These are phyloP conservation scores for Triplophysa siluroides DNA, from an alignment of 2,113 vertebrate genomes.

Conservation along the genomic window DNA sequence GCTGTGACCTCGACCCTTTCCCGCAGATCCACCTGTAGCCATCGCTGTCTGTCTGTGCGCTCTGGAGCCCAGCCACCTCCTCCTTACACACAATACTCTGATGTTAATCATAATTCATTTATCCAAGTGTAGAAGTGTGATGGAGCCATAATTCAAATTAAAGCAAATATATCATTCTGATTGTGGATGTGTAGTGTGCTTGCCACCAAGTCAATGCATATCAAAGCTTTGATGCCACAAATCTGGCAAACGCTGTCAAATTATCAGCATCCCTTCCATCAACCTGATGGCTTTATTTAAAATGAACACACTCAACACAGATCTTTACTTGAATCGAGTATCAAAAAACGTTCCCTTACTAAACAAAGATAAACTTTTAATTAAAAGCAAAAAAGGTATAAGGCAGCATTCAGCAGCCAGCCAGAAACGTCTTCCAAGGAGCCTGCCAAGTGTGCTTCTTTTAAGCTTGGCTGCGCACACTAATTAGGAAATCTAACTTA, in stretches of 20 bases:
- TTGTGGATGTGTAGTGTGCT: too few species aligned
- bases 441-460: slow-evolving; percentile 8
- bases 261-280: too few species aligned
- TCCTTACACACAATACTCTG: slow-evolving; percentile 62
- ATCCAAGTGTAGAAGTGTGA: too few species aligned
- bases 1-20: slow-evolving; percentile 80
- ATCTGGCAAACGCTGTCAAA: too few species aligned
- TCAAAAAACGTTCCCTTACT: background rate
- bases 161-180: too few species aligned
- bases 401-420: background rate
- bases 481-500: slow-evolving; percentile 20
- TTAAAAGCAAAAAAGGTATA: background rate
- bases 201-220: too few species aligned
- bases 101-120: too few species aligned
- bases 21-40: slow-evolving; percentile 83
- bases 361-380: slow-evolving; percentile 30
- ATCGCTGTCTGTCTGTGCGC: slow-evolving; percentile 72
- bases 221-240: too few species aligned
- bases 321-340: background rate
- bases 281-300: background rate
- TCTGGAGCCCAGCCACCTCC: slow-evolving; percentile 81
- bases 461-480: slow-evolving; percentile 25
- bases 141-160: too few species aligned
- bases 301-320: background rate
- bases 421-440: background rate